A percentile compares a stretch with the other conserved stretches of the same genome.
phyloP scores from a whole-genome alignment of 2,888 invertebrate species.

The Leptinotarsa haldemani region DNA sequence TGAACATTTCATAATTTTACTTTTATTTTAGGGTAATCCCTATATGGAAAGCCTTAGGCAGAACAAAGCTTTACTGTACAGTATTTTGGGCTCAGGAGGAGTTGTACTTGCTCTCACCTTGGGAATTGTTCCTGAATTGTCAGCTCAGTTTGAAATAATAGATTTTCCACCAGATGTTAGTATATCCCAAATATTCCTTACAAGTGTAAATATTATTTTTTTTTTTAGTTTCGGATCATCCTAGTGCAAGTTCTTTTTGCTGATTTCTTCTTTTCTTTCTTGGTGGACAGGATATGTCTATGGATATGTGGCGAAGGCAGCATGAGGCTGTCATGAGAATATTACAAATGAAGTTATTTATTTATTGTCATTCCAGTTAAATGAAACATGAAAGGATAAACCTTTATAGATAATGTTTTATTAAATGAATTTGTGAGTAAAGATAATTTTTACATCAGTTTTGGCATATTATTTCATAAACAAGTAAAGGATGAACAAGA shows the following conservation, averaged over 20 bases:
- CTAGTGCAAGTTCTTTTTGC: constrained; percentile 85
- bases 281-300: constrained; percentile 86
- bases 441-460: constrained; percentile 36
- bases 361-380: constrained; percentile 43
- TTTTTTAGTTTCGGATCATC: constrained; percentile 87
- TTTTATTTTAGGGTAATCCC: constrained; percentile 85
- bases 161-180: constrained; percentile 83
- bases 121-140: constrained; percentile 86
- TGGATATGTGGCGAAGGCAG: constrained; percentile 88
- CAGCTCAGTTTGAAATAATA: constrained; percentile 93
- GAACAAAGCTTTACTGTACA: constrained; percentile 93
- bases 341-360: constrained; percentile 37
- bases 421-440: constrained; percentile 39
- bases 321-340: constrained; percentile 56
- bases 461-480: not conserved
- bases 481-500: too few species aligned
- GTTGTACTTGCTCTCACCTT: constrained; percentile 87
- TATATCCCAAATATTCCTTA: constrained; percentile 17
- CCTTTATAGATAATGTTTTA: not conserved
- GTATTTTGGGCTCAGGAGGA: constrained; percentile 84
- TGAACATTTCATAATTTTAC: too few species aligned
- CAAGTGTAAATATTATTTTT: constrained; percentile 32
- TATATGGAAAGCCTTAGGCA: constrained; percentile 97
- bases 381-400: constrained; percentile 25
- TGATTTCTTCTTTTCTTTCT: constrained; percentile 87